Evolutionary conservation across 2,888 invertebrate species (phyloP), one percentile per base, ranked within the genome.

Genomic region (Synanthedon myopaeformis): DNA sequence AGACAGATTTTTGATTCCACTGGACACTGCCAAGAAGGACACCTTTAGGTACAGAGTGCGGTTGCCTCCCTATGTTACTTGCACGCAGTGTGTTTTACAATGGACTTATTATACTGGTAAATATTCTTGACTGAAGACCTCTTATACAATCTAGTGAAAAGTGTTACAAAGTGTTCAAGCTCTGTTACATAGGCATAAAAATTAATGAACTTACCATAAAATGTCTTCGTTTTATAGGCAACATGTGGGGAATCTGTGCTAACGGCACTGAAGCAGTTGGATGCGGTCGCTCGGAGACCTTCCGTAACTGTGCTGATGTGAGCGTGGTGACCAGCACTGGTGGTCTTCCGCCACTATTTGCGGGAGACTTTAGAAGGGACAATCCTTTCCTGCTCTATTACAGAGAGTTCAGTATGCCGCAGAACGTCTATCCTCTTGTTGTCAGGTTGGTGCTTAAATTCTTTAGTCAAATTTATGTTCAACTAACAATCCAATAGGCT

Each of bases 211-310:
- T 8, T 35, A 10, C 8, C 35, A 35, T 10, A 35, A 35, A 10
- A 10, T 8, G 6, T 8, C 35, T 35, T 35, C 45, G 3, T 14
- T n/a, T 45, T 45, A 42, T 69, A 92, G 94, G 92, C 13, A 97
- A 97, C 72, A 96, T 95, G 91, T 97, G 96, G 96, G 97, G 96
- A 5, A 91, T 90, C 17, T 96, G 96, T 69, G 79, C 90, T 0
- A 95, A 96, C 72, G 96, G 96, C 49, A 95, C 95, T 0, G 94
- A 95, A 69, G 94, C 93, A 0, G 92, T 95, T 1, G 96, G 96
- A 1, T 96, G 96, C 70, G 96, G 96, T n/a, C 90, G 91, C 59
- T 94, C 96, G 8, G 96, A 97, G 82, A 96, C 95, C 0, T 97
- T 97, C 81, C 89, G 95, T 57, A 96, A 96, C 74, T 97, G 97